A percentile compares a stretch with the other conserved stretches of the same genome.
Conservation (phyloP, 2,113 vertebrate species). For the Neodon shergylaensis region DNA sequence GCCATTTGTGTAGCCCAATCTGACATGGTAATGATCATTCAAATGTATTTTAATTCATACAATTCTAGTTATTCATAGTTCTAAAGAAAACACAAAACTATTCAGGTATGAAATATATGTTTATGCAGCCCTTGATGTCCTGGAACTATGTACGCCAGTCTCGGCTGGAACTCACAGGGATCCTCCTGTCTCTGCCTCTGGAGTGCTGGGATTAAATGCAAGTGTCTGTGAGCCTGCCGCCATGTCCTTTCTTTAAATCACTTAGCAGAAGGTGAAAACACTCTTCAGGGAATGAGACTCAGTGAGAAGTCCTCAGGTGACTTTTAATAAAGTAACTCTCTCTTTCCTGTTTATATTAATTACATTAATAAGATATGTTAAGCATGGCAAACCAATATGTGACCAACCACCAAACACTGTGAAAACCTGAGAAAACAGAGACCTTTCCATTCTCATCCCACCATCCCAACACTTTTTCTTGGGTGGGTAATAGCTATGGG, state of each 20-base stretch:
- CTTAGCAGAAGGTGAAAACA: not conserved
- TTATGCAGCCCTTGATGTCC: not conserved
- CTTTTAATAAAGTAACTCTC: constrained; percentile 17
- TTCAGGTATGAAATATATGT: not conserved
- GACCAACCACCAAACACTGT: not conserved
- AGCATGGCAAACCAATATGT: not conserved
- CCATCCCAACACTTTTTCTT: not conserved
- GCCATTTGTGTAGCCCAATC: not conserved
- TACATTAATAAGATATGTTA: not conserved
- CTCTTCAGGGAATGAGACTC: not conserved
- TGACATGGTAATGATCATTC: constrained; percentile 48
- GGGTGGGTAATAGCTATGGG: not conserved
- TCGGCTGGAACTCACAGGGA: not conserved
- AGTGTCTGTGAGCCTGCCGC: not conserved
- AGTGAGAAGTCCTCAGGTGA: constrained; percentile 26
- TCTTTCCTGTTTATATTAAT: not conserved
- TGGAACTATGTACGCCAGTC: not conserved
- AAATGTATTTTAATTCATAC: constrained; percentile 51
- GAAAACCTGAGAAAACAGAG: not conserved
- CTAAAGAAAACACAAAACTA: constrained; percentile 46
- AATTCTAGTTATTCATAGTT: constrained; percentile 45
- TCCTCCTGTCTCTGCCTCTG: not conserved
- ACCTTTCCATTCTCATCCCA: not conserved
- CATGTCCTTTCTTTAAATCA: not conserved
- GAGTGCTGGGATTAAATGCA: not conserved